These are phyloP conservation scores for Diachasma alloeum DNA, from an alignment of 1,140 invertebrate species.

Conservation along the genomic window DNA sequence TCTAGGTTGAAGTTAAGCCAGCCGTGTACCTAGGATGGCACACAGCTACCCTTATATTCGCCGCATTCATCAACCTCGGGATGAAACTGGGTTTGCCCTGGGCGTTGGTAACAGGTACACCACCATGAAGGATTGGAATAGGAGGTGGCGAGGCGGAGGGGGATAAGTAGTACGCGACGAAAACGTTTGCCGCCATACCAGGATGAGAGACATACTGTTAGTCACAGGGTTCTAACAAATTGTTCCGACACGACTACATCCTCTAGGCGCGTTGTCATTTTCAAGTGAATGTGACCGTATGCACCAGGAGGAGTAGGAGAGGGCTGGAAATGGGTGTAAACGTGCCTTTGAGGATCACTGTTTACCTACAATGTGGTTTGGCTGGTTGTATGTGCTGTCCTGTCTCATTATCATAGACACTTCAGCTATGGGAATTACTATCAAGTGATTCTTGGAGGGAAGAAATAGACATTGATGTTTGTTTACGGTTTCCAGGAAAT, in stretches of 20 bases:
- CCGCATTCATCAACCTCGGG: neutral
- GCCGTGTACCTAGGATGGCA: neutral
- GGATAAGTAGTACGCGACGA: neutral
- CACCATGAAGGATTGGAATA: neutral
- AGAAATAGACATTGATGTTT: too few species aligned
- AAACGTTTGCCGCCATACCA: neutral
- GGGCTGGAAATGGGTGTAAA: neutral
- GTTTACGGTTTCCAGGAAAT: too few species aligned
- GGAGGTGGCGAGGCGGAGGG: neutral
- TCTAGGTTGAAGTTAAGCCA: slow-evolving; percentile 1
- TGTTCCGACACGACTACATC: neutral
- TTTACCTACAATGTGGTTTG: neutral
- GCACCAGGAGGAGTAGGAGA: neutral
- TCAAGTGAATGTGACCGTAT: neutral
- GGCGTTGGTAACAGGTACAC: slow-evolving; percentile 1
- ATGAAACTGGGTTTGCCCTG: neutral
- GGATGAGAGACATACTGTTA: neutral
- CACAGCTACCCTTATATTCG: neutral
- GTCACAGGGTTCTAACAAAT: neutral
- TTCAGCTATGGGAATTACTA: neutral
- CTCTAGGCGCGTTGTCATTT: neutral
- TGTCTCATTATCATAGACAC: neutral
- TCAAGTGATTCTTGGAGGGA: neutral
- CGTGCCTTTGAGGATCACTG: neutral
- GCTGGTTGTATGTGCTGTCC: neutral